phyloP scores from a whole-genome alignment of 1,140 invertebrate genomes.

The Gonioctena quinquepunctata region DNA sequence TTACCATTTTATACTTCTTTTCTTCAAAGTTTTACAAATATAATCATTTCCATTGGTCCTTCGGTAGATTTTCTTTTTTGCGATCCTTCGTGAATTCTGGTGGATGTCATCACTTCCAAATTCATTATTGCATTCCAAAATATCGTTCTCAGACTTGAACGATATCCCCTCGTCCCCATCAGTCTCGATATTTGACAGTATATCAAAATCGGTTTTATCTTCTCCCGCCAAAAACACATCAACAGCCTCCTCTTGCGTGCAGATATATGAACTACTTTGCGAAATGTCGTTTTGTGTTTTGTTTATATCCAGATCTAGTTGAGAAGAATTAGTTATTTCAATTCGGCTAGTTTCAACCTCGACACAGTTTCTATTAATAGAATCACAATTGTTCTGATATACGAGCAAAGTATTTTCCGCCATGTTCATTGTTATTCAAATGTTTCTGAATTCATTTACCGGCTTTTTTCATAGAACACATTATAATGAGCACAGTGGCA shows the following conservation, averaged over 20 bases:
- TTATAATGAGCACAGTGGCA: background rate
- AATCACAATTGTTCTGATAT: conserved; percentile 32
- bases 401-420: conserved; percentile 27
- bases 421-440: conserved; percentile 29
- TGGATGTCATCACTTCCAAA: background rate
- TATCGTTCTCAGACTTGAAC: conserved; percentile 4
- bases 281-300: conserved; percentile 17
- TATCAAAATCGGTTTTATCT: conserved; percentile 22
- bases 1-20: conserved; percentile 29
- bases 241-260: conserved; percentile 34
- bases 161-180: conserved; percentile 24
- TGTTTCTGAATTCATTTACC: background rate
- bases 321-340: conserved; percentile 8
- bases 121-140: conserved; percentile 13
- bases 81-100: background rate
- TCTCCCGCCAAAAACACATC: conserved; percentile 40
- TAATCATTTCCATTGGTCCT: background rate
- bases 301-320: background rate
- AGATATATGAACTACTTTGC: conserved; percentile 13
- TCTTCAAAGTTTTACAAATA: conserved; percentile 22
- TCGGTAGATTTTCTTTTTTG: background rate
- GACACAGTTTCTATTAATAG: conserved; percentile 37
- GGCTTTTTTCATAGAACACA: background rate
- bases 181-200: conserved; percentile 23
- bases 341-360: conserved; percentile 20